Percentiles rank a stretch among this genome's conserved stretches.
Evolutionary conservation across 2,888 invertebrate species (phyloP).

Genomic region (Trachelus iudaicus): DNA sequence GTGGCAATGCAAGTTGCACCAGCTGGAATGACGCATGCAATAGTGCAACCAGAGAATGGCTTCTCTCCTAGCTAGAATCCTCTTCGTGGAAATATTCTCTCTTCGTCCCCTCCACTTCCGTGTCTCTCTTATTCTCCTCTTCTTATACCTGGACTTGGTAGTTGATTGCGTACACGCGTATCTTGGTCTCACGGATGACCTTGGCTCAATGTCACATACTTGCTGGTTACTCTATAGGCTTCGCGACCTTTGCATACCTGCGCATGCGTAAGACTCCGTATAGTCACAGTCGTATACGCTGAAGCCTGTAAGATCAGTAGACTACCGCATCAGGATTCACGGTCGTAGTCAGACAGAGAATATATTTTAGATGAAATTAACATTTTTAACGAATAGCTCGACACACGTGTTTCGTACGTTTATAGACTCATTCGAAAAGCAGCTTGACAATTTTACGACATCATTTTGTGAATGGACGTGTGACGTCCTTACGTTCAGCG

Average conservation of each 20-base stretch:
- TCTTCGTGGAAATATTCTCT: background rate
- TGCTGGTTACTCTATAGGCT: conserved; percentile 22
- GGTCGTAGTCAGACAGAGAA: background rate
- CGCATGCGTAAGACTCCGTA: background rate
- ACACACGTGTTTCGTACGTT: background rate
- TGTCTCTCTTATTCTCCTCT: background rate
- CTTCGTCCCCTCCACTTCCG: background rate
- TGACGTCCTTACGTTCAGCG: background rate
- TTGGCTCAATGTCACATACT: conserved; percentile 51
- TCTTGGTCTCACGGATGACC: conserved; percentile 37
- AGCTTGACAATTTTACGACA: background rate
- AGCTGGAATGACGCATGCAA: background rate
- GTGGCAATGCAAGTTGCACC: background rate
- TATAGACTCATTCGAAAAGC: background rate
- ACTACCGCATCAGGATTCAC: background rate
- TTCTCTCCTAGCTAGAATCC: background rate
- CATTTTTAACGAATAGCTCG: background rate
- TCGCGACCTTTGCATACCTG: background rate
- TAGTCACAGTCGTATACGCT: background rate
- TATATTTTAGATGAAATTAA: background rate
- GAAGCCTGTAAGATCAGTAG: background rate
- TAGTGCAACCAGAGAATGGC: background rate
- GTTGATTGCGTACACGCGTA: conserved; percentile 16
- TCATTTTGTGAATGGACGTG: background rate
- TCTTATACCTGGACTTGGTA: background rate